Conservation (phyloP, 2,113 vertebrate genomes). For the Symphodus melops region DNA sequence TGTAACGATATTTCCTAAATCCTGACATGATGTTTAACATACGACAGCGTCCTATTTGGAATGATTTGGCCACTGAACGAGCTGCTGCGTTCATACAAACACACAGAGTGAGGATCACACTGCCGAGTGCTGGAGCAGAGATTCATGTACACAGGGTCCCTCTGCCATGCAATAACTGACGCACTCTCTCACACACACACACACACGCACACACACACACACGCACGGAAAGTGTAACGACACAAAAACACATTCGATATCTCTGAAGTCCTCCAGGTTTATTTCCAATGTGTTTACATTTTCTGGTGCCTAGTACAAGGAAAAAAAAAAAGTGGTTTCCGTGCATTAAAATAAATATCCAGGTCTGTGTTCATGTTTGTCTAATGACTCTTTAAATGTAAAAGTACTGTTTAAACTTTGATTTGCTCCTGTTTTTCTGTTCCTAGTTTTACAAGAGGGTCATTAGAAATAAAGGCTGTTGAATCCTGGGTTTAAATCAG, state of each 20-base stretch:
- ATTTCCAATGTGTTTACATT: conserved; percentile 95
- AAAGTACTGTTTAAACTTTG: conserved; percentile 55
- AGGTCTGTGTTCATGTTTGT: conserved; percentile 73
- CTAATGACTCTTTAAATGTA: conserved; percentile 67
- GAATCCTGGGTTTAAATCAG: conserved; percentile 48
- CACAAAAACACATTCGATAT: neutral
- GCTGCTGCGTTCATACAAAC: neutral
- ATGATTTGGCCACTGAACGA: neutral
- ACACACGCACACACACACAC: neutral
- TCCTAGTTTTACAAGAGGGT: conserved; percentile 64
- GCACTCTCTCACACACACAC: neutral
- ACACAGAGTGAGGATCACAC: conserved; percentile 12
- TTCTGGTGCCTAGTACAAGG: conserved; percentile 97
- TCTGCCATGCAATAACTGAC: conserved; percentile 67
- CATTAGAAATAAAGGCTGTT: conserved; percentile 75
- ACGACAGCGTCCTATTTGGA: neutral
- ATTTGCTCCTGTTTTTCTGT: conserved; percentile 50
- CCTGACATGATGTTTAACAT: too few species aligned
- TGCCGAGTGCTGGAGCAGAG: conserved; percentile 37
- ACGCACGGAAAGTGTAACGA: conserved; percentile 11
- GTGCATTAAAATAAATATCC: conserved; percentile 90
- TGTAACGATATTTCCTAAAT: too few species aligned
- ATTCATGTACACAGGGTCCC: conserved; percentile 66
- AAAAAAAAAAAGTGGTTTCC: conserved; percentile 84
- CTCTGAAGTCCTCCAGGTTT: conserved; percentile 88